Conservation (phyloP, 2,888 invertebrate genomes). For the Emesis russula region DNA sequence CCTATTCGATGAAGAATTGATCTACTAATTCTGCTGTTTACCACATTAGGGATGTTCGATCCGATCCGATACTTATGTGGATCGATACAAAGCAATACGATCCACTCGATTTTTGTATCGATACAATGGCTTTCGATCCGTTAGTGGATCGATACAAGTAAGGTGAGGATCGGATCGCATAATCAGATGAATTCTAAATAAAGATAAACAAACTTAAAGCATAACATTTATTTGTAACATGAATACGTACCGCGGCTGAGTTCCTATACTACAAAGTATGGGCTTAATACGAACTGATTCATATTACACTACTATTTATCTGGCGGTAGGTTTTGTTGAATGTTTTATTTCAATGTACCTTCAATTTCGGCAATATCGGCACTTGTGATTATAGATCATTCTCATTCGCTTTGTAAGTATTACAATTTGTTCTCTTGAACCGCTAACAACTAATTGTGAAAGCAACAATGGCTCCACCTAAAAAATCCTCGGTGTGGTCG, state of each 20-base stretch:
- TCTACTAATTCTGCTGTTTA: too few species aligned
- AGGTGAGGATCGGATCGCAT: slow-evolving; percentile 42
- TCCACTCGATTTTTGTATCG: slow-evolving; percentile 58
- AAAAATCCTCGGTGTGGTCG: background rate
- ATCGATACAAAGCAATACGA: slow-evolving; percentile 16
- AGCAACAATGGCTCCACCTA: slow-evolving; percentile 10
- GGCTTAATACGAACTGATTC: slow-evolving; percentile 25
- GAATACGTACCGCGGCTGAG: slow-evolving; percentile 28
- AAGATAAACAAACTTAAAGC: slow-evolving; percentile 36
- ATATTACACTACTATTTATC: slow-evolving; percentile 27
- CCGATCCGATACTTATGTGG: slow-evolving; percentile 5
- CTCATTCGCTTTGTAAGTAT: slow-evolving; percentile 1
- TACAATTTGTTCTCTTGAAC: slow-evolving; percentile 3
- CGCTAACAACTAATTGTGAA: slow-evolving; percentile 4
- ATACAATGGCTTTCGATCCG: slow-evolving; percentile 62
- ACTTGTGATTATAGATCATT: slow-evolving; percentile 1
- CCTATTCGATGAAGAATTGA: too few species aligned
- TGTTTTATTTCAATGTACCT: slow-evolving; percentile 3
- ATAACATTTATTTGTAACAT: slow-evolving; percentile 38
- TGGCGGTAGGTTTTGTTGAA: slow-evolving; percentile 15
- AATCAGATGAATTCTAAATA: slow-evolving; percentile 37
- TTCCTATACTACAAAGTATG: slow-evolving; percentile 32
- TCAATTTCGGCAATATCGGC: slow-evolving; percentile 1
- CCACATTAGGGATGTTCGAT: slow-evolving; percentile 7
- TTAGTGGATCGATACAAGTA: slow-evolving; percentile 63